A percentile compares a stretch with the other conserved stretches of the same genome.
Evolutionary conservation across 64 coral and sea anemone species (phyloP).

Genomic region (Porites lutea): DNA sequence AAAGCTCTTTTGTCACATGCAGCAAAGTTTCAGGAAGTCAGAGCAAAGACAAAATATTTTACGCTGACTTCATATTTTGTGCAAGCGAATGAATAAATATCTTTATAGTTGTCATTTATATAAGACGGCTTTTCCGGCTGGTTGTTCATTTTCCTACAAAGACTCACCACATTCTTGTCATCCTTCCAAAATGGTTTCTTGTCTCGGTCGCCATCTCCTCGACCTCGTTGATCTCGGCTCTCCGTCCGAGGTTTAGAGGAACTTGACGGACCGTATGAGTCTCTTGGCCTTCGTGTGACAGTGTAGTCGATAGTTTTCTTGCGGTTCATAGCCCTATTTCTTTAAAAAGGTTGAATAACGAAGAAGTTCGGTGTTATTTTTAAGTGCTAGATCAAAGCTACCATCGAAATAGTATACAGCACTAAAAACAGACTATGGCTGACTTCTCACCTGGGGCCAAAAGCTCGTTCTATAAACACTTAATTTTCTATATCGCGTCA

Average conservation of each 20-base stretch:
- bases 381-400: no score
- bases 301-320: constrained; percentile 51
- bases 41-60: no score
- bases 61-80: no score
- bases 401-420: neutral
- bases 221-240: neutral
- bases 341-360: neutral
- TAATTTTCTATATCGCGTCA: neutral
- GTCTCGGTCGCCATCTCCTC: neutral
- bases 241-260: constrained; percentile 4
- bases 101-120: neutral
- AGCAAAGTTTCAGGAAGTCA: no score
- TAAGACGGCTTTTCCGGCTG: neutral
- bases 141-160: neutral
- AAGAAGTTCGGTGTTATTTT: neutral
- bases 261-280: neutral
- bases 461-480: neutral
- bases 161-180: constrained; percentile 35
- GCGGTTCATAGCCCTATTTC: neutral
- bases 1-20: no score
- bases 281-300: constrained; percentile 37
- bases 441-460: neutral
- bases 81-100: neutral
- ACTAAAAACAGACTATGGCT: neutral
- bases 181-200: constrained; percentile 27